Conservation (phyloP, 2,113 vertebrate species). For the Chamaea fasciata region DNA sequence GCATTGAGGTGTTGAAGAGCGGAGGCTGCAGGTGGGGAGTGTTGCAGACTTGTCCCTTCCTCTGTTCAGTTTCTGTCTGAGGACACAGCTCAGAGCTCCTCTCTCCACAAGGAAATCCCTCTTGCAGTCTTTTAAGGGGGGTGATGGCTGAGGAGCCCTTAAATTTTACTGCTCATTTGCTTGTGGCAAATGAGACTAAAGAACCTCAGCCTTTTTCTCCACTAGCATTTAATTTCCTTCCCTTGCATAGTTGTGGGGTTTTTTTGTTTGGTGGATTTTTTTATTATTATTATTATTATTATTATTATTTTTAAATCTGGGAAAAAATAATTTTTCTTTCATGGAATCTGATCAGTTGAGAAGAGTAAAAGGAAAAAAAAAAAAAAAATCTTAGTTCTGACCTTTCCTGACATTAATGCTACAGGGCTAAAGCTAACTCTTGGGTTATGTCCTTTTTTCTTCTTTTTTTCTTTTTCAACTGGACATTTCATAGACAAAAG, state of each 20-base stretch:
- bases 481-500: neutral
- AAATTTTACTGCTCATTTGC: neutral
- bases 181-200: neutral
- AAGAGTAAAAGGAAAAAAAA: neutral
- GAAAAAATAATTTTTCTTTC: constrained; percentile 14
- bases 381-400: neutral
- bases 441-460: neutral
- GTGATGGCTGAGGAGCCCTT: neutral
- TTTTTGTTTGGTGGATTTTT: neutral
- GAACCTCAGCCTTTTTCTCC: neutral
- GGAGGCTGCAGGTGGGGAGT: neutral
- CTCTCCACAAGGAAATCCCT: neutral
- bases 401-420: neutral
- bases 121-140: neutral
- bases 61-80: neutral
- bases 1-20: neutral
- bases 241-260: neutral
- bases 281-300: no score
- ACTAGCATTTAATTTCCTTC: neutral
- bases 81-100: no score
- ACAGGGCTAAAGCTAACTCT: neutral
- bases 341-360: neutral
- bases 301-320: no score
- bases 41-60: neutral
- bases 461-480: neutral